Base-by-base conservation (phyloP, 1,140 invertebrate genomes). In the Caenorhabditis inopinata region DNA sequence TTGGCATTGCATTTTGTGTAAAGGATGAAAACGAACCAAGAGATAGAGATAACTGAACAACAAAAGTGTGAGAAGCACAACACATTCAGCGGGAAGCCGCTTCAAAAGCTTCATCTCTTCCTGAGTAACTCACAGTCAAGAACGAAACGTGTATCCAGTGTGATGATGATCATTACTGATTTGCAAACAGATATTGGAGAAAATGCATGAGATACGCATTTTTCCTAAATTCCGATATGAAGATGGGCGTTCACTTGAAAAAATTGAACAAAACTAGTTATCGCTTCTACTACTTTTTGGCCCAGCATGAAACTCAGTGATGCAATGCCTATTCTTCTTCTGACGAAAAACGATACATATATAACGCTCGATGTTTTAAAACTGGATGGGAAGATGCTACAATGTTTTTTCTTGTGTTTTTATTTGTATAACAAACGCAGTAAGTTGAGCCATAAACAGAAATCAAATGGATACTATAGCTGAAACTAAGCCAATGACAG, bases 31-130 rank as follows among this genome's bases (percentile, higher is more conserved):
- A 21, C 32, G 58, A 68, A 68, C 32, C 58, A 38, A 68, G 58
- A 68, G 58, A 38, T 68, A 68, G 58, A 68, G 58, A 68, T 68
- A 68, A 68, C 29, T 42, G 58, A 68, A 68, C 58, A 68, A 68
- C 58, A 68, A 35, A 68, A 35, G 58, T 68, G 32, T 68, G 58
- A 21, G n/a, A 6, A 38, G 32, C 58, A 68, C 32, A 68, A 68
- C 32, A 35, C 29, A 68, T 68, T 38, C 58, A 68, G 11, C 21
- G 0, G 58, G 25, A 29, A 32, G 51, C 51, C 27, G 3, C 27
- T 29, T 12, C 27, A n/a, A n/a, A n/a, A n/a, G n/a, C n/a, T n/a
- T n/a, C n/a, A n/a, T n/a, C n/a, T n/a, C 32, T 58, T 32, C 51
- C 27, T 32, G 51, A 29, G 25, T 32, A 32, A 58, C 53, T 58